Evolutionary conservation across 1,140 invertebrate genomes (phyloP).

Genomic region (Leptinotarsa texana): DNA sequence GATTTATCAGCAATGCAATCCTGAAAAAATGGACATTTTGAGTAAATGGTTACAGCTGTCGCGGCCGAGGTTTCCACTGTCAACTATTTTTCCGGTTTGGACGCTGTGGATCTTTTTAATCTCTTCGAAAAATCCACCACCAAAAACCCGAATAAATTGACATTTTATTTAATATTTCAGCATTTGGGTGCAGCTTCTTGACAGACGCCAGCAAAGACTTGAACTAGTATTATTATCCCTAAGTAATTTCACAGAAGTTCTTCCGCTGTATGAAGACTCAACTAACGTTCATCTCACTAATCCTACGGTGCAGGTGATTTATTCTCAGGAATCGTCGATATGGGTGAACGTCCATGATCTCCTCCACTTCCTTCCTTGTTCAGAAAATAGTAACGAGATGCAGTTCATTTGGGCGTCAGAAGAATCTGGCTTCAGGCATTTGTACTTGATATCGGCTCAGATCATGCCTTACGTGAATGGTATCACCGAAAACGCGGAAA

Average conservation of each 20-base stretch:
- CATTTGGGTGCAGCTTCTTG: slow-evolving; percentile 87
- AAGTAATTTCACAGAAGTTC: slow-evolving; percentile 73
- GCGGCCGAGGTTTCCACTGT: too few species aligned
- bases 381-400: slow-evolving; percentile 61
- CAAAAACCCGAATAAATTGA: too few species aligned
- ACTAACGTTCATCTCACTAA: slow-evolving; percentile 40
- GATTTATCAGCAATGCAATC: too few species aligned
- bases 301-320: slow-evolving; percentile 65
- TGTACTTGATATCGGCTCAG: slow-evolving; percentile 76
- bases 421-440: slow-evolving; percentile 87
- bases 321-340: slow-evolving; percentile 72
- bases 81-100: too few species aligned
- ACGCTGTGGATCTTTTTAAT: too few species aligned
- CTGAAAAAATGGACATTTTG: too few species aligned
- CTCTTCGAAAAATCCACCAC: too few species aligned
- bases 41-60: too few species aligned
- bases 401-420: slow-evolving; percentile 92
- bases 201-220: slow-evolving; percentile 81
- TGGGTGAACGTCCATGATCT: slow-evolving; percentile 95
- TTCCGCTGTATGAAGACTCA: slow-evolving; percentile 58
- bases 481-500: slow-evolving; percentile 57
- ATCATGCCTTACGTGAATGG: slow-evolving; percentile 57
- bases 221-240: slow-evolving; percentile 75
- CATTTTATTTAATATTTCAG: slow-evolving; percentile 60
- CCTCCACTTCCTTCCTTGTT: slow-evolving; percentile 77